These are phyloP conservation scores for Petrolisthes manimaculis DNA, from an alignment of 2,888 invertebrate genomes.

Conservation along the genomic window DNA sequence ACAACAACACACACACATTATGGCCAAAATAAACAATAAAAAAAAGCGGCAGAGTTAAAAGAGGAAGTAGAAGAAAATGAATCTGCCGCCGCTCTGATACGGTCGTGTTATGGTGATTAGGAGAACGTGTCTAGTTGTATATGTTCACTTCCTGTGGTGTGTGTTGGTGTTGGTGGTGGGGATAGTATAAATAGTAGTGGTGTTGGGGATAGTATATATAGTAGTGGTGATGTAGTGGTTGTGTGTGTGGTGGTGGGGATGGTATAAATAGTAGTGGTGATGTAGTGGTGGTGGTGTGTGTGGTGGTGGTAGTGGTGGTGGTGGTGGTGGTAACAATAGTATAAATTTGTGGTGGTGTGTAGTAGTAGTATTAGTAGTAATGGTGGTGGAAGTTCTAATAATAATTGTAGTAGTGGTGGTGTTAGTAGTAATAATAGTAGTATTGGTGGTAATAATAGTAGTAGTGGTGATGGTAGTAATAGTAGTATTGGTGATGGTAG, in stretches of 20 bases:
- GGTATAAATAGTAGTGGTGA: too few species aligned
- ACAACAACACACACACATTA: background rate
- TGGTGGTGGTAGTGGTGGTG: too few species aligned
- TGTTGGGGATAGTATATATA: background rate
- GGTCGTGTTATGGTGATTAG: constrained; percentile 7
- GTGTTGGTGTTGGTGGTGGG: background rate
- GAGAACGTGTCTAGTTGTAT: constrained; percentile 5
- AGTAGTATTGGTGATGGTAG: too few species aligned
- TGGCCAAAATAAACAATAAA: background rate
- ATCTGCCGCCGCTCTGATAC: background rate
- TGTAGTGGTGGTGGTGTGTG: too few species aligned
- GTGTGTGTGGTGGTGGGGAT: background rate
- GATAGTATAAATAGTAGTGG: background rate
- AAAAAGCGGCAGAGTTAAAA: background rate
- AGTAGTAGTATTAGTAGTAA: too few species aligned
- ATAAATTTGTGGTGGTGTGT: too few species aligned
- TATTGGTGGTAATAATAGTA: too few species aligned
- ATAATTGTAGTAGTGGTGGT: too few species aligned
- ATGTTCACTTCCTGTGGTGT: background rate
- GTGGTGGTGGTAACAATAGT: too few species aligned
- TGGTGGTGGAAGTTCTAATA: too few species aligned
- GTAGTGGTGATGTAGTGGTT: background rate
- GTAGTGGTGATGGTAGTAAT: too few species aligned
- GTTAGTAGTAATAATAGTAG: too few species aligned
- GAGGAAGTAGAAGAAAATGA: background rate